Base-by-base conservation (phyloP, 2,888 invertebrate species). In the Phengaris alcon region DNA sequence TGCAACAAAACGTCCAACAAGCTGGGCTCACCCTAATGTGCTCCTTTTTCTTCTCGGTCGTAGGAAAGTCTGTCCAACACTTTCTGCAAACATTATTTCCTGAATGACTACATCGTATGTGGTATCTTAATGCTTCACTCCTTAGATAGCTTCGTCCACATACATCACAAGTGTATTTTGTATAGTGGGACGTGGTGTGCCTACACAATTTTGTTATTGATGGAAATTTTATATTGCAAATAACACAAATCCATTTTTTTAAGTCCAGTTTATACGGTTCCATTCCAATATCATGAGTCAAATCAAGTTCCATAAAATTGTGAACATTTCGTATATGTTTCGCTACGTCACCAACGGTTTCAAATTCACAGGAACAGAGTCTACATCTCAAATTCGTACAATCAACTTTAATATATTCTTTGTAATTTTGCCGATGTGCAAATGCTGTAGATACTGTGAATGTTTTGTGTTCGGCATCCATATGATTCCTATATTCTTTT, bases 341-440 rank as follows among this genome's bases (percentile, higher is more conserved):
- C 0, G 88, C 88, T 0, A 89, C 79, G 12, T 86, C 82, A 9
- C 85, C 81, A 4, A 93, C 77, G 13, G 81, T 83, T 6, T 84
- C 81, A 70, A 84, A 88, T 0, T 86, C 81, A 59, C 81, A 77
- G 0, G 68, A 73, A 75, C 93, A 93, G 5, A 88, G 64, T 78
- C 88, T 84, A 78, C 93, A 93, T 76, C 82, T 85, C 2, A 93
- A 80, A 59, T 88, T 82, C 0, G 84, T 83, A 72, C 88, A 85
- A 76, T 93, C 93, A 0, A 90, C 91, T 84, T 93, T 93, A 1
- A 93, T 81, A 69, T 85, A 87, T 9, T 88, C 89, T 76, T 85
- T 87, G 74, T 82, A 82, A 48, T 82, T 84, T 64, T 82, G 82
- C n/a, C 85, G 82, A 77, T 91, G 91, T 2, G 87, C 86, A 75